Percentiles rank a stretch among this genome's conserved stretches.
phyloP scores from a whole-genome alignment of 1,140 invertebrate species.

The Hermetia illucens region DNA sequence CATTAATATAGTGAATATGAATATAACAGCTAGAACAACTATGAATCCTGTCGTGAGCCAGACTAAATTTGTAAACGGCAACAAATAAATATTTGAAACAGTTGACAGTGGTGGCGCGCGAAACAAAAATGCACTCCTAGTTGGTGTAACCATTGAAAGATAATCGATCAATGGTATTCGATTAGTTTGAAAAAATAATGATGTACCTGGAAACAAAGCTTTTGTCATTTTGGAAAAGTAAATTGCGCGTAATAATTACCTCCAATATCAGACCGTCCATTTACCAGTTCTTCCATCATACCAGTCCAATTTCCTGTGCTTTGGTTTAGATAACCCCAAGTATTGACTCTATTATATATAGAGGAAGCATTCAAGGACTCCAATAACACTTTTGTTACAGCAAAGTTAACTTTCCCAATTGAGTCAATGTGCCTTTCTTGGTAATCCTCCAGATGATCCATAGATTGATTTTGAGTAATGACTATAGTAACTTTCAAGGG shows the following conservation, averaged over 20 bases:
- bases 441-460: slow-evolving; percentile 6
- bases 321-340: slow-evolving; percentile 16
- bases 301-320: slow-evolving; percentile 26
- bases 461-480: slow-evolving; percentile 1
- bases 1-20: slow-evolving; percentile 4
- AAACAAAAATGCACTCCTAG: slow-evolving; percentile 6
- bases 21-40: too few species aligned
- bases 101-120: slow-evolving; percentile 5
- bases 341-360: background rate
- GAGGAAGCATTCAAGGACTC: slow-evolving; percentile 4
- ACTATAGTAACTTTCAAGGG: slow-evolving; percentile 1
- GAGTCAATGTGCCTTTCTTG: slow-evolving; percentile 8
- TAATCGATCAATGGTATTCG: slow-evolving; percentile 4
- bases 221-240: background rate
- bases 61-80: slow-evolving; percentile 6
- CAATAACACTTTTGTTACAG: slow-evolving; percentile 3
- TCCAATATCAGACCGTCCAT: slow-evolving; percentile 12
- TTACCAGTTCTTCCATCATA: slow-evolving; percentile 21
- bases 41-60: slow-evolving; percentile 1
- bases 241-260: slow-evolving; percentile 7
- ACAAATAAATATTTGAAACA: slow-evolving; percentile 8
- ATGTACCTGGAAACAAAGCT: slow-evolving; percentile 4
- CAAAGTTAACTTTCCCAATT: slow-evolving; percentile 6
- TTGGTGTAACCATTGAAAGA: slow-evolving; percentile 1
- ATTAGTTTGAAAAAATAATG: slow-evolving; percentile 2